phyloP scores from a whole-genome alignment of 2,888 invertebrate species.

The Pogonocherus hispidulus region DNA sequence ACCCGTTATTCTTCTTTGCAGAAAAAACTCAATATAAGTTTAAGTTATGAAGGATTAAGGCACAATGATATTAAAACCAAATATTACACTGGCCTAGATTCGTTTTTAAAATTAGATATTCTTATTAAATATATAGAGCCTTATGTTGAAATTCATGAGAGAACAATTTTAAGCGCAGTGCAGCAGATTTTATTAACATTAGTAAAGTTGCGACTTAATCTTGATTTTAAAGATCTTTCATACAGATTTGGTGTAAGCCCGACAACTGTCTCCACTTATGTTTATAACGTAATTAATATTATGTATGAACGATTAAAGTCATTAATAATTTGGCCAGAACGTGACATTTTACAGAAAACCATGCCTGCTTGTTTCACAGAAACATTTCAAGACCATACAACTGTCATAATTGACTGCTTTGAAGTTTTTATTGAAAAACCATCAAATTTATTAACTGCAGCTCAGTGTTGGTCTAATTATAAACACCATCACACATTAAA shows the following conservation, averaged over 20 bases:
- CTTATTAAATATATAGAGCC: background rate
- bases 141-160: background rate
- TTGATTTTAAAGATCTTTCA: slow-evolving; percentile 33
- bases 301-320: slow-evolving; percentile 28
- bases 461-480: slow-evolving; percentile 37
- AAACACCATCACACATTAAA: slow-evolving; percentile 39
- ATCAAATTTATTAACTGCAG: slow-evolving; percentile 25
- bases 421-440: slow-evolving; percentile 30
- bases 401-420: slow-evolving; percentile 42
- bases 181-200: slow-evolving; percentile 27
- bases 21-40: background rate
- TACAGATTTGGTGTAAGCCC: slow-evolving; percentile 25
- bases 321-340: slow-evolving; percentile 37
- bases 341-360: slow-evolving; percentile 23
- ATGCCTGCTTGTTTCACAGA: slow-evolving; percentile 44
- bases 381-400: slow-evolving; percentile 39
- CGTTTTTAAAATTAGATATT: background rate
- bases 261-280: slow-evolving; percentile 18
- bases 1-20: background rate
- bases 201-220: slow-evolving; percentile 29
- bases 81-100: slow-evolving; percentile 24
- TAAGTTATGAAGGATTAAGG: background rate
- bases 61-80: slow-evolving; percentile 8
- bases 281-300: background rate
- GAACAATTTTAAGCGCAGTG: background rate